Percentiles rank a stretch among this genome's conserved stretches.
Evolutionary conservation across 2,113 vertebrate genomes (phyloP).

Genomic region (Lepus americanus): DNA sequence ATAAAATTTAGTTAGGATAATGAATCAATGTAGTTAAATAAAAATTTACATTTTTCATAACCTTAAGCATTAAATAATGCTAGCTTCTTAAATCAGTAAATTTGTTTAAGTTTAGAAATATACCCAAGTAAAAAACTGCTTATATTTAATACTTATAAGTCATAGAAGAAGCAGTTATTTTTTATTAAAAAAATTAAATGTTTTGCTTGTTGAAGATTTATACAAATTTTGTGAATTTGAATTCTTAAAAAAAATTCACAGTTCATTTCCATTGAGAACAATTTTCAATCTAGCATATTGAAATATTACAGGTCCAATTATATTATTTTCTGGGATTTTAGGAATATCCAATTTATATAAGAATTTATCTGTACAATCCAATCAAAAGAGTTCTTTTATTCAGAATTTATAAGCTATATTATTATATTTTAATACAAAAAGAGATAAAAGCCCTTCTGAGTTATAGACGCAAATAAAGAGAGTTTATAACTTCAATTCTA

Average conservation of each 20-base stretch:
- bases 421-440: not conserved
- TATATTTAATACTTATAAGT: not conserved
- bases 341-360: not conserved
- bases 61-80: not conserved
- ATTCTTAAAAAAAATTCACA: not conserved
- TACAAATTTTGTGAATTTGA: not conserved
- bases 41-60: not conserved
- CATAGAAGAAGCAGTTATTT: not conserved
- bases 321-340: not conserved
- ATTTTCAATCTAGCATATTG: not conserved
- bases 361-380: not conserved
- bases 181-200: not conserved
- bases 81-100: not conserved
- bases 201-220: not conserved
- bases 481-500: not conserved
- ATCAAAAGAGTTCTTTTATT: constrained; percentile 1
- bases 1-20: not conserved
- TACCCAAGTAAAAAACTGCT: not conserved
- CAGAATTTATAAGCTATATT: not conserved
- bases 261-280: not conserved
- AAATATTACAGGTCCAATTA: constrained; percentile 33
- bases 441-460: not conserved
- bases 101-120: not conserved
- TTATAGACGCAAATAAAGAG: not conserved
- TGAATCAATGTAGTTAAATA: not conserved